Base-by-base conservation (phyloP, 2,888 invertebrate species). In the Sinopyrophorus schimmeli region DNA sequence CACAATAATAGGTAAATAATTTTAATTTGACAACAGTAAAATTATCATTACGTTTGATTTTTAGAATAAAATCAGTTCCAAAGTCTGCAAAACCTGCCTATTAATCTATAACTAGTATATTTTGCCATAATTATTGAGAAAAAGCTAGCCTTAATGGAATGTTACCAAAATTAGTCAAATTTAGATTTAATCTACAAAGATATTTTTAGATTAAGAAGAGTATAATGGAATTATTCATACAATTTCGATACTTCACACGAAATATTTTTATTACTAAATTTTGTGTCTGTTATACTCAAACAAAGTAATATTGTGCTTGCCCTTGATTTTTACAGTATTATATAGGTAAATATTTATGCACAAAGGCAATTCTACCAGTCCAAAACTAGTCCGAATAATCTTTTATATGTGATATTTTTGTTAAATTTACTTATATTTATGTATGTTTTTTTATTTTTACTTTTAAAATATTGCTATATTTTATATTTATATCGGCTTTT, bases 1-100 rank as follows among this genome's bases (percentile, higher is more conserved):
- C 65, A 69, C 49, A 71, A 68, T 60, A 69, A 66, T 44, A 69
- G 67, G 70, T 71, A 59, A 65, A 6, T 14, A 27, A 5, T 3
- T 5, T 31, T 15, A n/a, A n/a, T n/a, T n/a, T n/a, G n/a, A n/a
- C n/a, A n/a, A 7, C 3, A 24, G 7, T 24, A 24, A 5, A 4
- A 3, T 9, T 24, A 24, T 3, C 24, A 24, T 3, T n/a, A n/a
- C n/a, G n/a, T n/a, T n/a, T n/a, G n/a, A n/a, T 47, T 66, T 67
- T 40, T 59, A 68, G 68, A 59, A 62, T 64, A 54, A 62, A 62
- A 43, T 61, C 62, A 51, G 57, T 57, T 38, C 59, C 66, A 46
- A 68, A 67, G 54, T 69, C 69, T 21, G 67, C 68, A 24, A 67
- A 66, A 50, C 59, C 66, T 40, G 63, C 63, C 57, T 67, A 62